phyloP scores from a whole-genome alignment of 2,797 vertebrate species.

The Acridotheres tristis region DNA sequence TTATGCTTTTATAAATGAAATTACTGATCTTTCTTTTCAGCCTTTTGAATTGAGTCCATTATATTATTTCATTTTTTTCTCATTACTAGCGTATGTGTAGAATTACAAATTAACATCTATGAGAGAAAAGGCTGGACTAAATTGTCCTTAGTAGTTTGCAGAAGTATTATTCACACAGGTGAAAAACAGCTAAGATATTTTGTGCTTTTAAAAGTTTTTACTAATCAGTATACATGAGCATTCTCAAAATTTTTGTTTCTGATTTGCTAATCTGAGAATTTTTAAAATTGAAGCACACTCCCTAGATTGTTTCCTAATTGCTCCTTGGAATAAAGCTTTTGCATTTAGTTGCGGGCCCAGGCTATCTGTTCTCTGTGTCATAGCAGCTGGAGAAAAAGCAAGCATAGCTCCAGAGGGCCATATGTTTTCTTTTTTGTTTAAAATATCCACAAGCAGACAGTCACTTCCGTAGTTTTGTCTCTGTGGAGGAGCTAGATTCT shows the following conservation, averaged over 20 bases:
- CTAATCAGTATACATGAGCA: background rate
- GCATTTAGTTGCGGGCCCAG: background rate
- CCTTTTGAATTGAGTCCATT: background rate
- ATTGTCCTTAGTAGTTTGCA: background rate
- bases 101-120: background rate
- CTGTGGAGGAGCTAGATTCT: background rate
- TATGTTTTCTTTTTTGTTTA: slow-evolving; percentile 60
- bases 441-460: slow-evolving; percentile 48
- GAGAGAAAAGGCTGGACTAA: background rate
- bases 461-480: slow-evolving; percentile 47
- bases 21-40: background rate
- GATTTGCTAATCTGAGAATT: background rate
- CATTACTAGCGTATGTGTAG: background rate
- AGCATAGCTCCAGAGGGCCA: slow-evolving; percentile 23
- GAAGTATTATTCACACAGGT: background rate
- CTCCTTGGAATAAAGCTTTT: background rate
- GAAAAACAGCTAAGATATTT: background rate
- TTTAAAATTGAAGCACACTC: background rate
- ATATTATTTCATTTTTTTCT: background rate
- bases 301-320: background rate
- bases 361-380: background rate
- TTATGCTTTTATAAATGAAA: background rate
- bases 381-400: slow-evolving; percentile 21
- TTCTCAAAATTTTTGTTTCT: background rate
- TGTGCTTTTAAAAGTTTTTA: background rate